Evolutionary conservation across 2,888 invertebrate species (phyloP), one percentile per base, ranked within the genome.

Genomic region (Xylota segnis): DNA sequence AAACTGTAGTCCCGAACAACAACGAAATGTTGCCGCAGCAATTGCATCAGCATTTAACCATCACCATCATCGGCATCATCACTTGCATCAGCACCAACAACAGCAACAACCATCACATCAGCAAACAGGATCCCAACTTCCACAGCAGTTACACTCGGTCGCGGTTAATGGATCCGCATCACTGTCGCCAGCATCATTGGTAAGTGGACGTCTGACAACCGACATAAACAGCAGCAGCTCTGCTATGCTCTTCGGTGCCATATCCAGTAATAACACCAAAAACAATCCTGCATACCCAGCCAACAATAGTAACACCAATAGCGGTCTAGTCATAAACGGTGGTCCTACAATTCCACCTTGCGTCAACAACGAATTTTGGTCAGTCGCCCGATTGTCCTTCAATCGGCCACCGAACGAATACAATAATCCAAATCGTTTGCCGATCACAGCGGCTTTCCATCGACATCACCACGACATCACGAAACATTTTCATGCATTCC

Each of bases 281-380:
- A 81, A 52, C 27, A 70, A 23, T 27, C 23, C 50, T 34, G 12
- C 58, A n/a, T 65, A 63, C 12, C 32, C 50, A n/a, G 16, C 12
- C 0, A 66, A 37, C 7, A 63, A 63, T 32, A 14, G 29, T 34
- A 61, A 18, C 14, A 58, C 27, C 50, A 68, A n/a, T 50, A 68
- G 10, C 45, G 40, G 12, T 23, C 9, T 40, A 14, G 18, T 50
- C 14, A 9, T 61, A 29, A 63, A 34, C 16, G 61, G 16, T 14
- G 71, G n/a, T 10, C 2, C 58, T 37, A 45, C 58, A 18, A 18
- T 66, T 7, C 75, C 81, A 7, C 70, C 70, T 14, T 76, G 70
- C 59, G 81, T 84, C 14, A 81, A 81, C 59, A 84, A 84, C 29
- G 84, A 84, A 32, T 84, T 84, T 29, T 81, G 84, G 84, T 81